Percentiles rank a stretch among this genome's conserved stretches.
Evolutionary conservation across 2,113 vertebrate genomes (phyloP).

Genomic region (Tricholaema leucomelas): DNA sequence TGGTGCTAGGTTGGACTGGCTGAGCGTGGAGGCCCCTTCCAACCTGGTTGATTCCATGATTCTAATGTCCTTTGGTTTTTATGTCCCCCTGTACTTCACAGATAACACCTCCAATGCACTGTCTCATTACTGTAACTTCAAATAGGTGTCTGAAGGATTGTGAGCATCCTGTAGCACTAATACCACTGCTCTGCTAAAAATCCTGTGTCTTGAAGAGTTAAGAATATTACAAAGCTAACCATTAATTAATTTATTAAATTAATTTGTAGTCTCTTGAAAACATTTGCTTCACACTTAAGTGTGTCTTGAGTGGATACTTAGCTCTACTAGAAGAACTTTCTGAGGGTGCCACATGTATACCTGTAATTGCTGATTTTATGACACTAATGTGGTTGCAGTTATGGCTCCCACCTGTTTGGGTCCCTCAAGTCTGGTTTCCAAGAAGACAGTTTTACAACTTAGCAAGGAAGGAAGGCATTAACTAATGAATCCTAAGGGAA

Average conservation of each 20-base stretch:
- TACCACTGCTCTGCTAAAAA: not conserved
- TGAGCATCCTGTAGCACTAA: not conserved
- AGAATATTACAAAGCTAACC: not conserved
- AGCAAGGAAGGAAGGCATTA: not conserved
- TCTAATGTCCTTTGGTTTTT: not conserved
- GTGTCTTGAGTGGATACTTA: not conserved
- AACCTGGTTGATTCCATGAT: too few relatives aligned
- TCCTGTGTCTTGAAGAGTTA: not conserved
- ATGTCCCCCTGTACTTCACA: not conserved
- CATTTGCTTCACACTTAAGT: not conserved
- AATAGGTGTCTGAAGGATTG: not conserved
- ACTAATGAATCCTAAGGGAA: not conserved
- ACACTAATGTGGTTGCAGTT: not conserved
- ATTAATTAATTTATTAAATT: not conserved
- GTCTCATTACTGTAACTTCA: not conserved
- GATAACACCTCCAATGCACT: not conserved
- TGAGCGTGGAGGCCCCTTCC: too few relatives aligned
- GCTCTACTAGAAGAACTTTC: not conserved
- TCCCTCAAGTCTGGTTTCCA: not conserved
- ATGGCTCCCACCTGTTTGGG: not conserved
- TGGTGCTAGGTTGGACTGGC: too few relatives aligned
- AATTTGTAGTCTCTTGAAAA: not conserved
- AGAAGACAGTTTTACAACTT: not conserved
- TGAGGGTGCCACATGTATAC: not conserved
- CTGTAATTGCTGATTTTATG: not conserved